Evolutionary conservation across 92 coral and sea anemone species (phyloP).

Genomic region (Galaxea fascicularis): DNA sequence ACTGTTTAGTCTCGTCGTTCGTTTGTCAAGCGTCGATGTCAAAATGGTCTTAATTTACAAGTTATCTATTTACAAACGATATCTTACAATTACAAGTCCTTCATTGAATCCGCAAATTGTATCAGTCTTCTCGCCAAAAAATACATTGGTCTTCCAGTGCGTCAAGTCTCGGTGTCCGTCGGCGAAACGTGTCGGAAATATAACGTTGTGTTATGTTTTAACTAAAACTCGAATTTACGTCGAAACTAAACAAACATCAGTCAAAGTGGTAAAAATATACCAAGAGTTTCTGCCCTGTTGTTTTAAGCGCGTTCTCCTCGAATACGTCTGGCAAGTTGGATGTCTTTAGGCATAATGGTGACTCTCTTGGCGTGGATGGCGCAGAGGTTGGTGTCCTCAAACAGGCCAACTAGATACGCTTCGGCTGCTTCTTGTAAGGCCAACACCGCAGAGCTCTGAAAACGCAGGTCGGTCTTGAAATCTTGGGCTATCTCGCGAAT

Average conservation of each 20-base stretch:
- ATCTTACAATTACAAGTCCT: not conserved
- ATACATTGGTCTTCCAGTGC: not conserved
- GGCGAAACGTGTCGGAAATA: not conserved
- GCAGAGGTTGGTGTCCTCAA: slow-evolving; percentile 94
- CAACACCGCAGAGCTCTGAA: slow-evolving; percentile 88
- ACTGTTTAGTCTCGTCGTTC: not conserved
- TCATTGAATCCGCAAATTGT: not conserved
- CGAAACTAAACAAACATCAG: not conserved
- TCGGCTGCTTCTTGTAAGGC: slow-evolving; percentile 94
- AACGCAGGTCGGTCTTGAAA: slow-evolving; percentile 90
- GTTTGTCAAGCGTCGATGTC: not conserved
- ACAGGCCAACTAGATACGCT: slow-evolving; percentile 88
- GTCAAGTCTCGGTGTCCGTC: not conserved
- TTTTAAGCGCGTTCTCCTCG: slow-evolving; percentile 91
- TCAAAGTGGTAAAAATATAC: not conserved
- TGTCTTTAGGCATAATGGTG: slow-evolving; percentile 93
- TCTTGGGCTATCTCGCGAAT: slow-evolving; percentile 92
- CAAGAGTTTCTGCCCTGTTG: slow-evolving; percentile 11
- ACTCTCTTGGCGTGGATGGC: slow-evolving; percentile 95
- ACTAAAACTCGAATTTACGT: not conserved
- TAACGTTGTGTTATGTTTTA: not conserved
- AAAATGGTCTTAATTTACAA: no score
- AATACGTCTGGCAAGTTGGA: slow-evolving; percentile 89
- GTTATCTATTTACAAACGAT: not conserved
- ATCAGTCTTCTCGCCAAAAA: no score